Evolutionary conservation across 2,888 invertebrate species (phyloP).

Genomic region (Horisme vitalbata): DNA sequence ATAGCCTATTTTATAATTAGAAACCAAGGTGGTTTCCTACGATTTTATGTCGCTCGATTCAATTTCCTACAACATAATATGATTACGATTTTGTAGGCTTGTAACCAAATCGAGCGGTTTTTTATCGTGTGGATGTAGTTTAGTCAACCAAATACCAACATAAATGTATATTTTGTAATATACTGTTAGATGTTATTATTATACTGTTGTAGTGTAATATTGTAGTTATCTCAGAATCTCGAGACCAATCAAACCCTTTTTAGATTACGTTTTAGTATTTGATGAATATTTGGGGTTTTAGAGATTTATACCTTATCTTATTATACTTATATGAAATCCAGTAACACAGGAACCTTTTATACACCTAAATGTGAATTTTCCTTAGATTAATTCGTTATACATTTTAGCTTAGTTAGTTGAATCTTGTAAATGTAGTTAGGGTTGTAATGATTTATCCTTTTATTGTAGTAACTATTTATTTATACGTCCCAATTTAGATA

Average conservation of each 20-base stretch:
- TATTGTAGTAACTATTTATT: slow-evolving; percentile 40
- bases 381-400: slow-evolving; percentile 63
- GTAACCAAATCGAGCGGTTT: too few species aligned
- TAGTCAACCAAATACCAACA: slow-evolving; percentile 37
- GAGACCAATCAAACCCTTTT: slow-evolving; percentile 77
- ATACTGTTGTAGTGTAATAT: slow-evolving; percentile 55
- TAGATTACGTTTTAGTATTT: slow-evolving; percentile 60
- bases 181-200: slow-evolving; percentile 64
- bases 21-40: too few species aligned
- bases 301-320: slow-evolving; percentile 67
- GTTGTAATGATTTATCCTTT: slow-evolving; percentile 38
- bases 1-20: slow-evolving; percentile 13
- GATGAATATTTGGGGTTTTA: slow-evolving; percentile 67
- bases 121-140: too few species aligned
- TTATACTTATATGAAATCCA: slow-evolving; percentile 62
- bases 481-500: slow-evolving; percentile 48
- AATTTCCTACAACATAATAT: too few species aligned
- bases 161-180: slow-evolving; percentile 72
- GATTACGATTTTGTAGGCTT: too few species aligned
- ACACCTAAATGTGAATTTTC: slow-evolving; percentile 71
- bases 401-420: slow-evolving; percentile 59
- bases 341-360: slow-evolving; percentile 73
- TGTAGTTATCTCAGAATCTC: slow-evolving; percentile 69
- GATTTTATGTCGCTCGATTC: too few species aligned
- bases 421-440: slow-evolving; percentile 44